These are phyloP conservation scores for Sitodiplosis mosellana DNA, from an alignment of 1,140 invertebrate genomes.

Conservation along the genomic window DNA sequence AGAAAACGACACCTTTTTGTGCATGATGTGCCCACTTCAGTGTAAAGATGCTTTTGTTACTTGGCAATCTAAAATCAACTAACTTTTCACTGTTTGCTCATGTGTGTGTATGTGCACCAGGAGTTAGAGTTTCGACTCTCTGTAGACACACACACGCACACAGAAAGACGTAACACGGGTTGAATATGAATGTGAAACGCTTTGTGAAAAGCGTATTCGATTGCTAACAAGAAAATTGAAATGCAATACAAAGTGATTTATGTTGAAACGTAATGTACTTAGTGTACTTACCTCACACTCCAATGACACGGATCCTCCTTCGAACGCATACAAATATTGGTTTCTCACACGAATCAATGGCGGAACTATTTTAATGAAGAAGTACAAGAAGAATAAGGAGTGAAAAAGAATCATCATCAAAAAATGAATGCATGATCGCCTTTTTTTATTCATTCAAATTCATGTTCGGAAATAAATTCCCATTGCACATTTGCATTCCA, in stretches of 20 bases:
- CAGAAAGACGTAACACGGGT: too few relatives aligned
- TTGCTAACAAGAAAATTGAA: not conserved
- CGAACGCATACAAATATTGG: slow-evolving; percentile 48
- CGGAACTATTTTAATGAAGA: slow-evolving; percentile 47
- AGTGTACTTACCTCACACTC: slow-evolving; percentile 47
- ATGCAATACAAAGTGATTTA: not conserved
- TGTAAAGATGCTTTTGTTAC: too few relatives aligned
- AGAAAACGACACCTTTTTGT: not conserved
- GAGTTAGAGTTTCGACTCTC: too few relatives aligned
- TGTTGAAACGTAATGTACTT: not conserved
- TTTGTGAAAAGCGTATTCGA: too few relatives aligned
- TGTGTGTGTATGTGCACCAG: too few relatives aligned
- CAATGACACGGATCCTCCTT: slow-evolving; percentile 46
- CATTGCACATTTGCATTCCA: too few relatives aligned
- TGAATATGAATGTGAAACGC: too few relatives aligned
- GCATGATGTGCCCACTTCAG: too few relatives aligned
- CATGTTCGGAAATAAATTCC: too few relatives aligned
- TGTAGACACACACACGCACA: too few relatives aligned
- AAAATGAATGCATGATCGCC: not conserved
- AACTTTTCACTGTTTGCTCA: too few relatives aligned
- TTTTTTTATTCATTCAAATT: not conserved
- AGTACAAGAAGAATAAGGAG: not conserved
- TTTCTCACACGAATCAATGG: slow-evolving; percentile 62
- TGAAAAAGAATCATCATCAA: not conserved
- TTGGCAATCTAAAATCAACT: too few relatives aligned